phyloP scores from a whole-genome alignment of 1,140 invertebrate species.

The Drosophila biarmipes region DNA sequence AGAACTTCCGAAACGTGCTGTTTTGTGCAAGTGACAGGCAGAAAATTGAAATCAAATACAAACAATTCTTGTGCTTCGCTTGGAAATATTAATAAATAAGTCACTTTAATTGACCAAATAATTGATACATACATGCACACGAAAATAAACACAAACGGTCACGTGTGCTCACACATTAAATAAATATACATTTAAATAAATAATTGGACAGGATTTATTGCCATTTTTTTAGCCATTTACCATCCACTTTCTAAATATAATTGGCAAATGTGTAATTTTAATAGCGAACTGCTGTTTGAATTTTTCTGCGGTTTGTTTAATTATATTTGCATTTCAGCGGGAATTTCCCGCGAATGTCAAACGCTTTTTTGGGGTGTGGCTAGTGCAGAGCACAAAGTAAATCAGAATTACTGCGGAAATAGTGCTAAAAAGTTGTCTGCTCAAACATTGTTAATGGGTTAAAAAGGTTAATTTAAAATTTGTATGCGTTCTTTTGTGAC shows the following conservation, averaged over 20 bases:
- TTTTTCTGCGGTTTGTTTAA: slow-evolving; percentile 49
- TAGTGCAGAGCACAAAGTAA: slow-evolving; percentile 12
- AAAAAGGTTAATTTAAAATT: slow-evolving; percentile 12
- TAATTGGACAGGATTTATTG: slow-evolving; percentile 33
- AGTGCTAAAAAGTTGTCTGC: slow-evolving; percentile 6
- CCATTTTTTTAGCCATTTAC: slow-evolving; percentile 21
- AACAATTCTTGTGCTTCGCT: slow-evolving; percentile 9
- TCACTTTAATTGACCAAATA: slow-evolving; percentile 50
- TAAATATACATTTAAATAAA: slow-evolving; percentile 42
- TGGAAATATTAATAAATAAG: slow-evolving; percentile 52
- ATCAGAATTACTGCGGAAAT: slow-evolving; percentile 24
- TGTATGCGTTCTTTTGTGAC: neutral
- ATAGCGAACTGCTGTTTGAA: slow-evolving; percentile 39
- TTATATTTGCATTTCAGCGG: slow-evolving; percentile 46
- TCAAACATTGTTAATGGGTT: slow-evolving; percentile 27
- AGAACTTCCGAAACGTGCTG: neutral
- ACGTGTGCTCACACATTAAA: slow-evolving; percentile 15
- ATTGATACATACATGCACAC: slow-evolving; percentile 31
- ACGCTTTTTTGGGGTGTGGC: slow-evolving; percentile 11
- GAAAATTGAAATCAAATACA: slow-evolving; percentile 43
- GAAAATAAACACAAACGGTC: slow-evolving; percentile 2
- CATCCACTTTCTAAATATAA: slow-evolving; percentile 62
- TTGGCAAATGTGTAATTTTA: slow-evolving; percentile 50
- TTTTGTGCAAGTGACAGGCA: slow-evolving; percentile 1
- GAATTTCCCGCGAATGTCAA: slow-evolving; percentile 30